phyloP scores from a whole-genome alignment of 2,888 invertebrate genomes.

The Phymatocera aterrima region DNA sequence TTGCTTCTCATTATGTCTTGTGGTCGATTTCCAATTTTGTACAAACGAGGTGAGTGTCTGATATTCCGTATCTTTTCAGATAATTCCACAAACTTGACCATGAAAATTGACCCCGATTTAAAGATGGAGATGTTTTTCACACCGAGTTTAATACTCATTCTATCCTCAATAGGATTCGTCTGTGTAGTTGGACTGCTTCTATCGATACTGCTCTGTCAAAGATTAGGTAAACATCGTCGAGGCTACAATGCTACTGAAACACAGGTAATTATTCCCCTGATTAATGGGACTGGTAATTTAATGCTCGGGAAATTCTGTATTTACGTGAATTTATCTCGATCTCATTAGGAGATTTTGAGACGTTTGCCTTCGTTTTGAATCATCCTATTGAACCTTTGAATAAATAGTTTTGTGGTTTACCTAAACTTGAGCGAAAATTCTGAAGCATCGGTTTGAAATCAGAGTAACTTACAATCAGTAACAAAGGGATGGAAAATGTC shows the following conservation, averaged over 20 bases:
- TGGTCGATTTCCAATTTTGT: conserved; percentile 50
- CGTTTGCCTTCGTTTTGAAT: too few species aligned
- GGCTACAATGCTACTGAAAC: conserved; percentile 83
- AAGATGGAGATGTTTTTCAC: conserved; percentile 88
- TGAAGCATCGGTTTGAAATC: too few species aligned
- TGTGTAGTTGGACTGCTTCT: conserved; percentile 83
- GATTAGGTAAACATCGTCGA: conserved; percentile 81
- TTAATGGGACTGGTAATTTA: neutral
- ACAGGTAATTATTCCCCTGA: conserved; percentile 71
- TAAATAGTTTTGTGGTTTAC: too few species aligned
- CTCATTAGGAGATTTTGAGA: neutral
- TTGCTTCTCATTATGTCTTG: conserved; percentile 47
- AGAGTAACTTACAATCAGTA: too few species aligned
- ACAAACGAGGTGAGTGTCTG: neutral
- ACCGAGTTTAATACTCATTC: conserved; percentile 86
- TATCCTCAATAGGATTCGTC: conserved; percentile 85
- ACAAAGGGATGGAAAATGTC: too few species aligned
- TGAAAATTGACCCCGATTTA: conserved; percentile 78
- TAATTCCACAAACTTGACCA: conserved; percentile 80
- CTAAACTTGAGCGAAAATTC: too few species aligned
- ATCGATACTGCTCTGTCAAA: conserved; percentile 85
- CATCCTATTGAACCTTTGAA: too few species aligned
- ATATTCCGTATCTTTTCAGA: conserved; percentile 67
- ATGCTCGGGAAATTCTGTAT: neutral
- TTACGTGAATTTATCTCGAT: neutral